Conservation (phyloP, 2,113 vertebrate species). For the Sander lucioperca region DNA sequence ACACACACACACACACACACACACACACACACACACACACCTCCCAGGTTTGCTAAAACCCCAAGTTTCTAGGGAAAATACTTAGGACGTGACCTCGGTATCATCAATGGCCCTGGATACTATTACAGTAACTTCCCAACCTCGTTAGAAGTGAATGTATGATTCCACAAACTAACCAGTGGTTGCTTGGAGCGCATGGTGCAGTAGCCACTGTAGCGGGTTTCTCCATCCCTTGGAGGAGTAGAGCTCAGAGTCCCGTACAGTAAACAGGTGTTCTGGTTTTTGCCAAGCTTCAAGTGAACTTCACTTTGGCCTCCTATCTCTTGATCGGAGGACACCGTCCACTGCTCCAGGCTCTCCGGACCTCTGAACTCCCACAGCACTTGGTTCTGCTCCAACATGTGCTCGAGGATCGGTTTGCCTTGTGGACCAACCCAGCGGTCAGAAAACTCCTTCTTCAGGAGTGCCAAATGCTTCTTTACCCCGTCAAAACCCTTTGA, state of each 20-base stretch:
- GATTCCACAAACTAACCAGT: constrained; percentile 82
- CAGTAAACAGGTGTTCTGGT: constrained; percentile 88
- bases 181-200: constrained; percentile 85
- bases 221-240: constrained; percentile 90
- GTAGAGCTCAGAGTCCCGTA: constrained; percentile 88
- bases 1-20: too few relatives aligned
- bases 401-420: constrained; percentile 70
- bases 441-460: constrained; percentile 85
- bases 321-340: constrained; percentile 89
- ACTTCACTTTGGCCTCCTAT: constrained; percentile 93
- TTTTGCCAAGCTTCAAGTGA: constrained; percentile 87
- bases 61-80: background rate
- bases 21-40: too few relatives aligned
- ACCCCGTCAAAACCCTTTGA: constrained; percentile 86
- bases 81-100: too few relatives aligned
- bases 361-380: constrained; percentile 92
- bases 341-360: constrained; percentile 90
- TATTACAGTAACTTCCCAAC: background rate
- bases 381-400: constrained; percentile 90
- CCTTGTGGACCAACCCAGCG: constrained; percentile 84
- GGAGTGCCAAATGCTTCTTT: constrained; percentile 83
- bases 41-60: too few relatives aligned
- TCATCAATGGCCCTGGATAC: background rate
- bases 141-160: background rate
- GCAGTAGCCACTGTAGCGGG: constrained; percentile 93